Conservation (phyloP, 2,797 vertebrate species). For the Smutsia gigantea region DNA sequence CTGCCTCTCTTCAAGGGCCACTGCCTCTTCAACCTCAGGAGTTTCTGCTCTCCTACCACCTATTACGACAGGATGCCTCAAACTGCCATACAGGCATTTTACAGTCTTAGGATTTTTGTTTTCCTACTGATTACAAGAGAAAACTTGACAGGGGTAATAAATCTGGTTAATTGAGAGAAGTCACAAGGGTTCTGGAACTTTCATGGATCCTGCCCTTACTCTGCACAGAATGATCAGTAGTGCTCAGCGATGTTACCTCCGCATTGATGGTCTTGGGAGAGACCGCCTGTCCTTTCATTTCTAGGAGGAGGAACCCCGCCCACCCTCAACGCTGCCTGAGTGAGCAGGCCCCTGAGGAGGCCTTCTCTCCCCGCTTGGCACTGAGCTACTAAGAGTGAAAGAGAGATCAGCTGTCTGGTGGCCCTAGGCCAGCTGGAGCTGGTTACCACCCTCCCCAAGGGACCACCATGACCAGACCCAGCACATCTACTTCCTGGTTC, state of each 20-base stretch:
- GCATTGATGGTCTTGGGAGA: background rate
- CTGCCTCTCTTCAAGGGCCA: no score
- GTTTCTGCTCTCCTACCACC: background rate
- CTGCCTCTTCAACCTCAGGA: background rate
- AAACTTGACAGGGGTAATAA: background rate
- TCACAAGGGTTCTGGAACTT: background rate
- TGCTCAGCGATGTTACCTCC: background rate
- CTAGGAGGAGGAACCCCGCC: background rate
- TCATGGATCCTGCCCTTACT: no score
- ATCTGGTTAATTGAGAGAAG: background rate
- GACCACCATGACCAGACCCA: no score
- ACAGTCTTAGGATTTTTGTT: background rate
- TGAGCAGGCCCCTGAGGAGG: background rate
- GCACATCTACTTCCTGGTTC: background rate
- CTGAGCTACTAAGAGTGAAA: background rate
- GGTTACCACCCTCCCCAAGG: background rate
- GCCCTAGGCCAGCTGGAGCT: background rate
- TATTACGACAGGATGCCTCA: background rate
- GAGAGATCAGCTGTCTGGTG: background rate
- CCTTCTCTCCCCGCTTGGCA: background rate
- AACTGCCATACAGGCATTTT: background rate
- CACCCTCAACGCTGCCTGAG: background rate
- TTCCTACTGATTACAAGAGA: background rate
- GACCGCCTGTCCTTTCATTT: background rate
- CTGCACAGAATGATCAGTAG: background rate